These are phyloP conservation scores for Acanthaster planci DNA, from an alignment of 35 echinoderm and acorn worm genomes.

Conservation along the genomic window DNA sequence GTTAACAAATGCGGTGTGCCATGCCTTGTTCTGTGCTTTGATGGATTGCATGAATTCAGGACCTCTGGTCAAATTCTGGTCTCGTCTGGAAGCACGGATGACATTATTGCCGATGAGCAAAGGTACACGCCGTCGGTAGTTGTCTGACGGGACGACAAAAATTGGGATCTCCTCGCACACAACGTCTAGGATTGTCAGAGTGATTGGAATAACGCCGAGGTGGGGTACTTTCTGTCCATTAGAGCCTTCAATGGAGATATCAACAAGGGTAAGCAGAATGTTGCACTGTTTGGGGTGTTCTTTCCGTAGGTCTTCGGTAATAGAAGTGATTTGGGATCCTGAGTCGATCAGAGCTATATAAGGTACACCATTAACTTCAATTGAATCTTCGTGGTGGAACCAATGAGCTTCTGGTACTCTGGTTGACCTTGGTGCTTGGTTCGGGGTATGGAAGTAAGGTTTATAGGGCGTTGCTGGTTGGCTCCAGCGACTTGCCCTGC, in stretches of 20 bases:
- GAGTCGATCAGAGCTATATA: conserved; percentile 1
- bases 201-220: neutral
- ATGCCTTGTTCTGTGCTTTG: neutral
- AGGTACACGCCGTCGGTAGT: neutral
- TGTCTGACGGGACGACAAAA: conserved; percentile 16
- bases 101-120: conserved; percentile 15
- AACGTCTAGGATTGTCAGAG: neutral
- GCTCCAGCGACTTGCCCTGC: conserved; percentile 2
- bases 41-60: neutral
- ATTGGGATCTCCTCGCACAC: neutral
- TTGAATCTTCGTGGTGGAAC: neutral
- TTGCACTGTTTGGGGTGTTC: neutral
- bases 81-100: neutral
- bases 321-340: conserved; percentile 17
- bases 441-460: neutral
- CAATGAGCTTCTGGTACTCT: conserved; percentile 14
- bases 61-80: neutral
- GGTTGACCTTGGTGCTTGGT: neutral
- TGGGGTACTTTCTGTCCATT: conserved; percentile 6
- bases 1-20: neutral
- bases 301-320: neutral
- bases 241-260: conserved; percentile 13
- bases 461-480: neutral
- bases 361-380: neutral
- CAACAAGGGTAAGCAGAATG: neutral